Conservation (phyloP, 23 tunicate genomes). For the Trididemnum miniatum region DNA sequence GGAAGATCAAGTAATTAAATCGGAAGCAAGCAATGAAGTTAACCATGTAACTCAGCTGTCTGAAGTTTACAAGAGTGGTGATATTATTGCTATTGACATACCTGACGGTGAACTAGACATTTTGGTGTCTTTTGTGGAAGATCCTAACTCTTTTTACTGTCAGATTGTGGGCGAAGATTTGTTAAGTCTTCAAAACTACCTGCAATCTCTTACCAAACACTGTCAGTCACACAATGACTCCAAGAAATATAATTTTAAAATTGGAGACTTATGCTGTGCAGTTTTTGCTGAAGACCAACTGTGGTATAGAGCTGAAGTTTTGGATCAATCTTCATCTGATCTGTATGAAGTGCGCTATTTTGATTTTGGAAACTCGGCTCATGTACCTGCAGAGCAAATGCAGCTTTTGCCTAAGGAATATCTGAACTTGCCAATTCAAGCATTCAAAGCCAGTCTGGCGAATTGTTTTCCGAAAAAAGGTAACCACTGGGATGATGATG, state of each 20-base stretch:
- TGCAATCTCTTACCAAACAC: not conserved
- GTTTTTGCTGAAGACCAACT: conserved; percentile 19
- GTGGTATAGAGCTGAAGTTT: conserved; percentile 41
- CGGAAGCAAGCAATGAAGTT: not conserved
- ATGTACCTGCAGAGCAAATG: not conserved
- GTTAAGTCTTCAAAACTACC: not conserved
- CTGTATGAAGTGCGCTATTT: conserved; percentile 8
- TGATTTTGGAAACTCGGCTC: conserved; percentile 38
- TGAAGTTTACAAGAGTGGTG: no score
- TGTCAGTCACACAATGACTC: not conserved
- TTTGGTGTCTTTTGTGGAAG: not conserved
- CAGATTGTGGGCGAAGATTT: conserved; percentile 23
- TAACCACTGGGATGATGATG: conserved; percentile 13
- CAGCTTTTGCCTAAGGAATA: conserved; percentile 20
- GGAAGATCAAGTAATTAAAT: not conserved
- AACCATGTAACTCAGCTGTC: not conserved
- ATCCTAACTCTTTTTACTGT: conserved; percentile 13
- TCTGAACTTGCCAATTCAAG: conserved; percentile 19
- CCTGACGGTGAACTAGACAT: not conserved
- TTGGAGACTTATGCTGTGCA: conserved; percentile 24
- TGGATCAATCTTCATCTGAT: not conserved
- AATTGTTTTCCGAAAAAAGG: conserved; percentile 24
- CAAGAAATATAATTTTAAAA: not conserved
- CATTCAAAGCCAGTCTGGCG: conserved; percentile 7
- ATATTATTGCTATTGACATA: not conserved